Evolutionary conservation across 2,888 invertebrate genomes (phyloP).

Genomic region (Tipula confusa): DNA sequence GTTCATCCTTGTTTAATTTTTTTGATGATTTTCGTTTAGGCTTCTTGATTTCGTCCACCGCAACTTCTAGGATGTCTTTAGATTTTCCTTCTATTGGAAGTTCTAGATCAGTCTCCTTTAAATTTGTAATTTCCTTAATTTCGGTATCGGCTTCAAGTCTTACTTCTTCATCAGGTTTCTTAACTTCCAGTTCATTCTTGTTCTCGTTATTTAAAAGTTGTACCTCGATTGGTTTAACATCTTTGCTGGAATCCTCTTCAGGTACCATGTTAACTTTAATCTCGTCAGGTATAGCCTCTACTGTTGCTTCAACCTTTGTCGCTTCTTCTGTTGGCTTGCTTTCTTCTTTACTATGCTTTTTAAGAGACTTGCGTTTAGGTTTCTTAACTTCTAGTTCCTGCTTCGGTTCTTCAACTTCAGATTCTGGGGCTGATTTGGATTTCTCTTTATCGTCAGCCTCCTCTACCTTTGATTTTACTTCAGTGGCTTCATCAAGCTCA

Average conservation of each 20-base stretch:
- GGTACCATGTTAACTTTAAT: no score
- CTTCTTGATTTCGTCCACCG: neutral
- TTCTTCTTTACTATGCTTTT: neutral
- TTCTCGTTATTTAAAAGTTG: no score
- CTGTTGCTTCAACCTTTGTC: neutral
- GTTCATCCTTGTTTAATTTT: neutral
- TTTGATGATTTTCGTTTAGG: neutral
- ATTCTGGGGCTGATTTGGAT: neutral
- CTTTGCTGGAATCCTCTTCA: no score
- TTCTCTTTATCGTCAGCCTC: neutral
- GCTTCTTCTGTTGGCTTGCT: neutral
- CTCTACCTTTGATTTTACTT: neutral
- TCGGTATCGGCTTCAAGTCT: no score
- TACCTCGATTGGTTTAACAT: no score
- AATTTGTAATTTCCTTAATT: no score
- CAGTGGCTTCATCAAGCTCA: slow-evolving; percentile 30
- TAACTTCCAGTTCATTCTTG: no score
- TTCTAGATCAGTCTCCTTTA: no score
- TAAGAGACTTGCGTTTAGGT: neutral
- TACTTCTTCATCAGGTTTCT: no score
- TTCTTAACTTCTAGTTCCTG: slow-evolving; percentile 31
- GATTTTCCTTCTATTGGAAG: neutral
- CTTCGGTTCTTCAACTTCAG: neutral
- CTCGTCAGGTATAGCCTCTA: slow-evolving; percentile 28
- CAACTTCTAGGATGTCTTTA: neutral